These are phyloP conservation scores for Ispidina lecontei DNA, from an alignment of 2,797 vertebrate species.

Conservation along the genomic window DNA sequence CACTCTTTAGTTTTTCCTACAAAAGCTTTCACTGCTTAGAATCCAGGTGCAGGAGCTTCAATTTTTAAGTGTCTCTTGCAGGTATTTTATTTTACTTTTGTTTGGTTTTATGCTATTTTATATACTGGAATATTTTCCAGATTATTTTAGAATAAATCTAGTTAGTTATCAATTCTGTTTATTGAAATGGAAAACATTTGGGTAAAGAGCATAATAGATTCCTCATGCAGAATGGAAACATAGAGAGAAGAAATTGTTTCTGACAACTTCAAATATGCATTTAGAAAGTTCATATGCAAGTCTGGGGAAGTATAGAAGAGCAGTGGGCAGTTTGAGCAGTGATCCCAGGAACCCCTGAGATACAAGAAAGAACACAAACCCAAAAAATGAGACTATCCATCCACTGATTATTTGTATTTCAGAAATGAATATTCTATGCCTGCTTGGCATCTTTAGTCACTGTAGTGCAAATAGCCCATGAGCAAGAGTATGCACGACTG, in stretches of 20 bases:
- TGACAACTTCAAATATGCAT: neutral
- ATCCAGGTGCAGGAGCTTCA: neutral
- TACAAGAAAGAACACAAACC: neutral
- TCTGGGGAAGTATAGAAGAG: neutral
- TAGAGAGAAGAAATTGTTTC: neutral
- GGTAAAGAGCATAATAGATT: neutral
- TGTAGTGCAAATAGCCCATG: neutral
- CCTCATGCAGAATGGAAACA: neutral
- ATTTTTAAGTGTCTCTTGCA: neutral
- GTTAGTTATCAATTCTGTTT: neutral
- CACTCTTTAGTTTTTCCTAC: neutral
- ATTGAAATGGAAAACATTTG: neutral
- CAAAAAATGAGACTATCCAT: neutral
- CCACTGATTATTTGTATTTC: neutral
- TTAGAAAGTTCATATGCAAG: neutral
- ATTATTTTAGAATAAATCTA: neutral
- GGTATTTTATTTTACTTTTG: neutral
- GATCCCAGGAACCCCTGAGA: neutral
- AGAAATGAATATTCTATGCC: neutral
- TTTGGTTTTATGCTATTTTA: neutral
- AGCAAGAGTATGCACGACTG: neutral
- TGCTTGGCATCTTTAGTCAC: neutral
- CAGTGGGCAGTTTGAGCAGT: neutral
- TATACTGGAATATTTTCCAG: neutral
- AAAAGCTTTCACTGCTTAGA: neutral